phyloP scores from a whole-genome alignment of 2,113 vertebrate species.

The Catharus minimus region DNA sequence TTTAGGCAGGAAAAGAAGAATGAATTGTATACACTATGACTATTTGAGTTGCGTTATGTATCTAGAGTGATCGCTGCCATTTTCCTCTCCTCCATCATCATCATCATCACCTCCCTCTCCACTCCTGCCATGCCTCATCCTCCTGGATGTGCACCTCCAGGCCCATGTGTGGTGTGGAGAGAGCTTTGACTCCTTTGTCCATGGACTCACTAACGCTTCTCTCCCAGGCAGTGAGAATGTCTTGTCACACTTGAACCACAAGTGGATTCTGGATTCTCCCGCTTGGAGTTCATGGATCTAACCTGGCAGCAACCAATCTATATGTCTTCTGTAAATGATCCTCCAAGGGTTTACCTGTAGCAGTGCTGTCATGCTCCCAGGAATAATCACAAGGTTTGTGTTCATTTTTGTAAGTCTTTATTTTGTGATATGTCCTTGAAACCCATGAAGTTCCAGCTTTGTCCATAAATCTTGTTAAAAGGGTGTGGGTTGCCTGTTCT shows the following conservation, averaged over 20 bases:
- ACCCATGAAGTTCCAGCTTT: background rate
- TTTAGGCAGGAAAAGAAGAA: background rate
- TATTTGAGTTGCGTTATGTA: background rate
- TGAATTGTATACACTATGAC: background rate
- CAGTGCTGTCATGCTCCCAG: conserved; percentile 68
- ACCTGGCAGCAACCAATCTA: conserved; percentile 51
- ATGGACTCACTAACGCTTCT: conserved; percentile 10
- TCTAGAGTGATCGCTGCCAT: background rate
- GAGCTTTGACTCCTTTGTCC: background rate
- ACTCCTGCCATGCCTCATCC: background rate
- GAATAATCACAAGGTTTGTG: conserved; percentile 71
- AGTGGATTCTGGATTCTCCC: conserved; percentile 58
- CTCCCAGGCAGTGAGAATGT: conserved; percentile 64
- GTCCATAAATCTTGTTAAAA: background rate
- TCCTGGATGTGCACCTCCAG: background rate
- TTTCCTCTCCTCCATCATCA: background rate
- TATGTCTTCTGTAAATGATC: conserved; percentile 67
- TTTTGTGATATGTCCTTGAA: conserved; percentile 3
- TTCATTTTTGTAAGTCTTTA: conserved; percentile 37
- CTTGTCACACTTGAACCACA: conserved; percentile 54
- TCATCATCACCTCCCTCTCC: background rate
- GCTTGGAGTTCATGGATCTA: conserved; percentile 54
- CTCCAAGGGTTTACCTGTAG: conserved; percentile 65
- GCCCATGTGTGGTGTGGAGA: background rate
- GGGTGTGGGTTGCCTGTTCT: background rate